phyloP scores from a whole-genome alignment of 1,140 invertebrate genomes.

The Bradysia coprophila region DNA sequence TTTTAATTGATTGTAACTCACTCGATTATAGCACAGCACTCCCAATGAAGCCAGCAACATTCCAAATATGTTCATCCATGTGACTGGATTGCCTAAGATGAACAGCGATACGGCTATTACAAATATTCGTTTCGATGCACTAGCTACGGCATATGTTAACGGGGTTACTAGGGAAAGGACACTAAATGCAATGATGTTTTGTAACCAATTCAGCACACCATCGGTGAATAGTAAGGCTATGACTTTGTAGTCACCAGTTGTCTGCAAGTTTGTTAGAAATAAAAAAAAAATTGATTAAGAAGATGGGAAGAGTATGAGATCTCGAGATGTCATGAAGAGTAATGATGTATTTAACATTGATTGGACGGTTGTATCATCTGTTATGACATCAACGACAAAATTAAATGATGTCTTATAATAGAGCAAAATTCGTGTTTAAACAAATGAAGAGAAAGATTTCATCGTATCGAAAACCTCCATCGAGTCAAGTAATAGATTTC shows the following conservation, averaged over 20 bases:
- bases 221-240: slow-evolving; percentile 55
- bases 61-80: slow-evolving; percentile 68
- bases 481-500: too few species aligned
- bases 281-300: slow-evolving; percentile 1
- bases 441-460: neutral
- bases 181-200: slow-evolving; percentile 90
- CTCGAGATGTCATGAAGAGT: too few species aligned
- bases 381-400: too few species aligned
- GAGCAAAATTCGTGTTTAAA: too few species aligned
- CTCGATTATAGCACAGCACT: slow-evolving; percentile 73
- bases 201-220: slow-evolving; percentile 80
- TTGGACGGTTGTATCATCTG: too few species aligned
- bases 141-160: slow-evolving; percentile 87
- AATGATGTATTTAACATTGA: too few species aligned
- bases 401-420: neutral
- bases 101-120: slow-evolving; percentile 81
- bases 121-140: slow-evolving; percentile 87
- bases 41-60: slow-evolving; percentile 83
- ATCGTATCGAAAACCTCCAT: too few species aligned
- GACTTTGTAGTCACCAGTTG: slow-evolving; percentile 29
- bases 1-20: slow-evolving; percentile 3
- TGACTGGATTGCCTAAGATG: slow-evolving; percentile 82
- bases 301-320: too few species aligned
- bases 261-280: slow-evolving; percentile 21
- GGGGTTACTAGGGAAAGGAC: slow-evolving; percentile 78